Evolutionary conservation across 1,140 invertebrate species (phyloP).

Genomic region (Odontomachus brunneus): DNA sequence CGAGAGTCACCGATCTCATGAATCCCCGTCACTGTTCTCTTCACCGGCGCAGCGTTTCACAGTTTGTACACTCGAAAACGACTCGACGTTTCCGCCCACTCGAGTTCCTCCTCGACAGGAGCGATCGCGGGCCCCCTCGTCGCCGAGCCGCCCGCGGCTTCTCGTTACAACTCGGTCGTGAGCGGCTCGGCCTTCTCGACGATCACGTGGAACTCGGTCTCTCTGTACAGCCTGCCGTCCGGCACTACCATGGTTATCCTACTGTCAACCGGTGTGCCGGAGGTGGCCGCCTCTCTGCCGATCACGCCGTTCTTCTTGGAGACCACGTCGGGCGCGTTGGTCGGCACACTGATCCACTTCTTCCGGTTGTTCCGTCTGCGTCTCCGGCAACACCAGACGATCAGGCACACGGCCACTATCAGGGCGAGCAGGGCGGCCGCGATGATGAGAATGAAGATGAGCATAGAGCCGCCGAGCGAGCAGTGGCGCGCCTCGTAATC

Average conservation of each 20-base stretch:
- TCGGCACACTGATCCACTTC: conserved; percentile 85
- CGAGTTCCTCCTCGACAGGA: conserved; percentile 62
- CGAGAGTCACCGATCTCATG: conserved; percentile 6
- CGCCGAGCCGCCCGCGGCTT: conserved; percentile 75
- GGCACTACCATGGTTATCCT: conserved; percentile 89
- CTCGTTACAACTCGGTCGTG: conserved; percentile 90
- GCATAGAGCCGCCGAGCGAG: conserved; percentile 74
- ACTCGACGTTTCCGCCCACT: conserved; percentile 62
- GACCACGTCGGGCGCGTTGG: conserved; percentile 82
- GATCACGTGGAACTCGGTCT: conserved; percentile 93
- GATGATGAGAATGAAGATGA: conserved; percentile 76
- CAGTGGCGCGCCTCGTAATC: conserved; percentile 79
- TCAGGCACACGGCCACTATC: conserved; percentile 67
- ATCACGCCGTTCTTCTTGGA: conserved; percentile 83
- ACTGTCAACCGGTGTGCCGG: conserved; percentile 79
- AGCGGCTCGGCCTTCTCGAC: conserved; percentile 92
- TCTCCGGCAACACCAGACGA: conserved; percentile 78
- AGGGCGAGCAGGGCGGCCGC: conserved; percentile 70
- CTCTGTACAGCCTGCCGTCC: conserved; percentile 92
- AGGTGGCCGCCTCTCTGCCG: conserved; percentile 68
- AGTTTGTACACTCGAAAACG: conserved; percentile 82
- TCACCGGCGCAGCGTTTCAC: conserved; percentile 61
- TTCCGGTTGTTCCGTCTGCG: conserved; percentile 76
- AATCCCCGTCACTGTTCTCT: conserved; percentile 46
- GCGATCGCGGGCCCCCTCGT: conserved; percentile 37